Conservation (phyloP, 2,888 invertebrate genomes). For the Clostera curtula region DNA sequence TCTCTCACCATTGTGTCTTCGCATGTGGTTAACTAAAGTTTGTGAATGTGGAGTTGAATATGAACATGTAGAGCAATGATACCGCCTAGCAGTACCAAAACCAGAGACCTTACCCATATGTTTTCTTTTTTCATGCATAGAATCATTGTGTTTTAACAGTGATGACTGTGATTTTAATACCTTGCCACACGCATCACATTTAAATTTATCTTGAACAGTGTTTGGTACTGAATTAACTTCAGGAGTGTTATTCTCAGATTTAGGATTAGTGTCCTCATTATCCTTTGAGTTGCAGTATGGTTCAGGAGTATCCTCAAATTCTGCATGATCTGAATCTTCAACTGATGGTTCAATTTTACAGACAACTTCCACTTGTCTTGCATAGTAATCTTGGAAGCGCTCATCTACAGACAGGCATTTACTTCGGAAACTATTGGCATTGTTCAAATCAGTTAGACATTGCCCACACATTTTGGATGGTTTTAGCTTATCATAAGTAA, state of each 20-base stretch:
- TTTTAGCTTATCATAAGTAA: slow-evolving; percentile 31
- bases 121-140: slow-evolving; percentile 55
- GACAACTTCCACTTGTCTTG: slow-evolving; percentile 8
- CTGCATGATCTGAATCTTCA: slow-evolving; percentile 9
- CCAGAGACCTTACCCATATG: slow-evolving; percentile 53
- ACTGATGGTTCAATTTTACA: slow-evolving; percentile 7
- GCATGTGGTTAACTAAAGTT: slow-evolving; percentile 60
- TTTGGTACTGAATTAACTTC: slow-evolving; percentile 1
- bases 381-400: slow-evolving; percentile 26
- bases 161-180: slow-evolving; percentile 43
- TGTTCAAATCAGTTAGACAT: slow-evolving; percentile 43
- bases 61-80: slow-evolving; percentile 57
- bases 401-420: slow-evolving; percentile 50
- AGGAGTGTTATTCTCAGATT: not conserved
- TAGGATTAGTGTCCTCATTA: slow-evolving; percentile 5
- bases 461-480: slow-evolving; percentile 41
- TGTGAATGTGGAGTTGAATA: slow-evolving; percentile 64
- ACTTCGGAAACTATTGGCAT: slow-evolving; percentile 39
- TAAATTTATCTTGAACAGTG: slow-evolving; percentile 9
- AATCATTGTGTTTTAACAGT: slow-evolving; percentile 44
- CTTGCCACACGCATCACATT: slow-evolving; percentile 46
- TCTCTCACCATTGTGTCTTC: slow-evolving; percentile 59
- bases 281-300: slow-evolving; percentile 4
- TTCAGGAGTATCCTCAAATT: slow-evolving; percentile 4
- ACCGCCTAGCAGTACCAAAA: slow-evolving; percentile 45